Evolutionary conservation across 2,113 vertebrate genomes (phyloP), one percentile per base, ranked within the genome.

Genomic region (Heterotis niloticus): DNA sequence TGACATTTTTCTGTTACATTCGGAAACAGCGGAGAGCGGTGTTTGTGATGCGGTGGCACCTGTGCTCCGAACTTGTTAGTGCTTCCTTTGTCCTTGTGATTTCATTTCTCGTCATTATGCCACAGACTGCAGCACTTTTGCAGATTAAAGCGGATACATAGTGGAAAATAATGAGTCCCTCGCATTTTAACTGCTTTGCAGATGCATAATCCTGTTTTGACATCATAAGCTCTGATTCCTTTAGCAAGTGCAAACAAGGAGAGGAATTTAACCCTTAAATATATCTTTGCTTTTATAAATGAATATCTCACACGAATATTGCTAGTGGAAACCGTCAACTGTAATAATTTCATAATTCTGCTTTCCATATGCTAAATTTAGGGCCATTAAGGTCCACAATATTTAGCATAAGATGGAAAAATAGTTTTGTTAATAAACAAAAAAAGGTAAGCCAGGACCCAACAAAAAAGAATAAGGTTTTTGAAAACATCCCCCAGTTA

Each of bases 161-260:
- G 90, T 89, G 85, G 84, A 83, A 83, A 81, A 89, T 90, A 91
- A 92, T 89, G 87, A 91, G 86, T 82, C 81, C 69, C 86, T 83
- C 79, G 79, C 82, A 81, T 86, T 86, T 79, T 83, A 81, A 59
- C 79, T 84, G 84, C 82, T 84, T 84, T 72, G 62, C 84, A 84
- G 84, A 84, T 81, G 80, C 54, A 0, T 51, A 79, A 81, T 18
- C 77, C 79, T 79, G 83, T 62, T 74, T 44, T 67, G 72, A 77
- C 81, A 86, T 80, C 65, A 76, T 77, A 23, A 66, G 83, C 78
- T 79, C 68, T 73, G 79, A 78, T 82, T 78, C 72, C 80, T 79
- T 34, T 28, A 70, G 86, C 66, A 75, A 79, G 74, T 29, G 23
- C 26, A 16, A 77, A 77, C 64, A 66, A 20, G 0, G 57, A 10